These are phyloP conservation scores for Hesperia comma DNA, from an alignment of 2,888 invertebrate species.

Conservation along the genomic window DNA sequence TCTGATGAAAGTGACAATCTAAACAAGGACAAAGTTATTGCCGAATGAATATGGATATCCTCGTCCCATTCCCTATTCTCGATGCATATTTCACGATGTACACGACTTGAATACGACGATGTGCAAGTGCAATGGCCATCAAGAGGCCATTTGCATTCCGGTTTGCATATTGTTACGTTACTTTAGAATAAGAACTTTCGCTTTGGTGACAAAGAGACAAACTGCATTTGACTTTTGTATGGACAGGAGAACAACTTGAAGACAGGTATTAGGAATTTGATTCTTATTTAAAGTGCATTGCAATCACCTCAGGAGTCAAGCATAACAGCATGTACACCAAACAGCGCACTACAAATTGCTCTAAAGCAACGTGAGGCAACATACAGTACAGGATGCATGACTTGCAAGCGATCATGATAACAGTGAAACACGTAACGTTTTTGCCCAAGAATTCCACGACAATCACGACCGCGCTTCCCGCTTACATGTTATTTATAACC, in stretches of 20 bases:
- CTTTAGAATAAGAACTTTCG: conserved; percentile 65
- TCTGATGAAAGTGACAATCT: conserved; percentile 47
- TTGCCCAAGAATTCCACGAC: conserved; percentile 46
- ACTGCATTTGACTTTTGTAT: conserved; percentile 77
- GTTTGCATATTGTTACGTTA: conserved; percentile 66
- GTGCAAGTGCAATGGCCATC: conserved; percentile 73
- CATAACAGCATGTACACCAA: conserved; percentile 45
- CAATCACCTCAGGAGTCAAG: conserved; percentile 45
- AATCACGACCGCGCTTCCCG: conserved; percentile 36
- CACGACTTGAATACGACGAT: conserved; percentile 70
- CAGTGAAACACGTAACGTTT: conserved; percentile 46
- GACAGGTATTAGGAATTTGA: conserved; percentile 2
- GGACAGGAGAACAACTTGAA: conserved; percentile 33
- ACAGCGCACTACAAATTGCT: conserved; percentile 41
- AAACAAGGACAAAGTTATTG: conserved; percentile 55
- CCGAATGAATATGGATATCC: conserved; percentile 63
- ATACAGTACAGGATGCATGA: conserved; percentile 46
- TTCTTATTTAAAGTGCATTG: conserved; percentile 48
- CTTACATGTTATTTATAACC: conserved; percentile 25
- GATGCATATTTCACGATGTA: conserved; percentile 59
- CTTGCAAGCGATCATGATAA: conserved; percentile 45
- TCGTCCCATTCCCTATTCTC: conserved; percentile 61
- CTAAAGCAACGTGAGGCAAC: conserved; percentile 43
- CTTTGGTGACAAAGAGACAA: conserved; percentile 62
- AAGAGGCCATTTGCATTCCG: conserved; percentile 64